Base-by-base conservation (phyloP, 1,140 invertebrate species). In the Drosophila kanapiae region DNA sequence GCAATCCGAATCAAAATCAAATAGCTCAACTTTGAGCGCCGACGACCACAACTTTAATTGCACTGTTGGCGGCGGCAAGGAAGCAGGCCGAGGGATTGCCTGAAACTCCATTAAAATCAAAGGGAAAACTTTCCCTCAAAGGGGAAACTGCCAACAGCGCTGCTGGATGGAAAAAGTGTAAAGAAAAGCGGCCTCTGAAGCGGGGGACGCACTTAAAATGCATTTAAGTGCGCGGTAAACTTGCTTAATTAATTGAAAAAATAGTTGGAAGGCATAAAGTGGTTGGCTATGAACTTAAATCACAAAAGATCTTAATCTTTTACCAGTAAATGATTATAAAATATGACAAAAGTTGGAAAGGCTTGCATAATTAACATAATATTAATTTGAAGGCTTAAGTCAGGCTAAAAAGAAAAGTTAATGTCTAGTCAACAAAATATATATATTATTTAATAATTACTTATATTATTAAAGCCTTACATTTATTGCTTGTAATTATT, bases 241-340 rank as follows among this genome's bases (percentile, higher is more conserved):
- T 90, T 81, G 81, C 63, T 90, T 88, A 88, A 88, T 88, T 90
- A 90, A 88, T 88, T 88, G 69, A 90, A 85, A 88, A 88, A 88
- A 71, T 81, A 75, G 74, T 69, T 80, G 16, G 16, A 27, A 56
- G 35, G 37, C 18, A 58, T 23, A 70, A 53, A 42, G 37, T 33
- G 64, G 27, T 33, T 31, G 11, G 4, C 6, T 4, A 3, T 10
- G 8, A 27, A 33, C 11, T 16, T 54, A 40, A 9, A n/a, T 64
- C 13, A 27, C 4, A 38, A 38, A 27, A 4, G 18, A n/a, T 2
- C 2, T 54, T 23, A 2, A 37, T 37, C 51, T 23, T 14, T 13
- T 18, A n/a, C 0, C 4, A 14, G 11, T 11, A 9, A 54, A 23
- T 4, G 9, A 53, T 51, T 7, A 16, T 13, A 23, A 45, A 23